Evolutionary conservation across 2,797 vertebrate genomes (phyloP), one percentile per base, ranked within the genome.

Genomic region (Acanthornis magna): DNA sequence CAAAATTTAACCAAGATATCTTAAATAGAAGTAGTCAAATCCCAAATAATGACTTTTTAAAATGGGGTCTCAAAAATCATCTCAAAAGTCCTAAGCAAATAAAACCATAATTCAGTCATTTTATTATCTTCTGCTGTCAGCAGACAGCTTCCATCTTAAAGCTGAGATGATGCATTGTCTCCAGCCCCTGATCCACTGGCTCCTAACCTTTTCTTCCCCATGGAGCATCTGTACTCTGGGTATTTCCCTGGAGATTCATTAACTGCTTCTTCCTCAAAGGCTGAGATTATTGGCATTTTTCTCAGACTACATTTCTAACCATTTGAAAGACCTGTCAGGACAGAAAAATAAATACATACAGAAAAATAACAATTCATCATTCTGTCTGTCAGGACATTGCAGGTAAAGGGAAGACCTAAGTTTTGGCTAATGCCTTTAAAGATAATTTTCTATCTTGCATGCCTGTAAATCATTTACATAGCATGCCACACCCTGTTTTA

Each of bases 181-280:
- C 71, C 71, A 89, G 22, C 12, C 45, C 40, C 68, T 48, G n/a
- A 36, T 74, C 60, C 4, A 8, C 55, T n/a, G 75, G 36, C 81
- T 91, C 48, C 62, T 27, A 91, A 79, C 68, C 78, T 76, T 34
- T 61, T 57, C 61, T 54, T 40, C 67, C 71, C 75, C 32, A 13
- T 0, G 0, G 10, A 82, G 38, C 26, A 91, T 65, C 68, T 65
- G 60, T 47, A 63, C 57, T 51, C 47, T n/a, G 65, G 34, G 2
- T 80, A 77, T 61, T 85, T 91, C 92, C 92, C 53, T 34, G 26
- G 72, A 89, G 81, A 91, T 89, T 91, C 34, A 6, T 92, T 96
- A 96, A 91, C 88, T 58, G 42, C 57, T 89, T 42, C 61, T 72
- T 91, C 74, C 65, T 92, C 47, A 85, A 71, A 92, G 42, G 42